Evolutionary conservation across 2,797 vertebrate genomes (phyloP), one percentile per base, ranked within the genome.

Genomic region (Heliangelus exortis): DNA sequence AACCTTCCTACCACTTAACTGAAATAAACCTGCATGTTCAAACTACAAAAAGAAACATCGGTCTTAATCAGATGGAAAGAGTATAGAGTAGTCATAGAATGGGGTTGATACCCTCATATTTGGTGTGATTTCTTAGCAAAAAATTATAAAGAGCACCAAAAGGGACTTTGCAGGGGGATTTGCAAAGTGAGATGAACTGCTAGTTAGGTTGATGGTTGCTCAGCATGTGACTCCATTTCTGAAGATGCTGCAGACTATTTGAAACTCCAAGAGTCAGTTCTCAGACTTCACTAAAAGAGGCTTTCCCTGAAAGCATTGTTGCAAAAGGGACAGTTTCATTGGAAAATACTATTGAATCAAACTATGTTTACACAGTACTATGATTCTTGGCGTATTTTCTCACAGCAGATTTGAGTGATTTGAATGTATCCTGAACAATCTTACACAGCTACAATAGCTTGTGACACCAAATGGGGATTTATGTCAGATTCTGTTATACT

Each of bases 401-500:
- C 54, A 28, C 14, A 61, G 47, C 28, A 79, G n/a, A 36, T 47
- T 28, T 79, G 54, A 67, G 74, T 36, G 47, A 89, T 62, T 39
- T 5, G 2, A 12, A 8, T 13, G 15, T 31, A 51, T 58, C 55
- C 65, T 91, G 47, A 47, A 69, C 84, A 89, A 61, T 12, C 65
- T 61, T 15, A 72, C 54, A 78, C 47, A 84, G 67, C 54, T 68
- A 90, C 90, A 87, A 48, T 54, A 96, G 73, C 31, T 93, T 74
- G 87, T 33, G 84, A 90, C 72, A 89, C 14, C 47, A 80, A 87
- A 79, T 1, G 6, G 92, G 91, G 93, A 92, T 74, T 73, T 66
- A 66, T 89, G 81, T 79, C 84, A 90, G 87, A 95, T 90, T 68
- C 73, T 78, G 82, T 87, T 84, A 71, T 65, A 57, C 76, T 75